phyloP scores from a whole-genome alignment of 23 tunicate species.

The Ciona savignyi region DNA sequence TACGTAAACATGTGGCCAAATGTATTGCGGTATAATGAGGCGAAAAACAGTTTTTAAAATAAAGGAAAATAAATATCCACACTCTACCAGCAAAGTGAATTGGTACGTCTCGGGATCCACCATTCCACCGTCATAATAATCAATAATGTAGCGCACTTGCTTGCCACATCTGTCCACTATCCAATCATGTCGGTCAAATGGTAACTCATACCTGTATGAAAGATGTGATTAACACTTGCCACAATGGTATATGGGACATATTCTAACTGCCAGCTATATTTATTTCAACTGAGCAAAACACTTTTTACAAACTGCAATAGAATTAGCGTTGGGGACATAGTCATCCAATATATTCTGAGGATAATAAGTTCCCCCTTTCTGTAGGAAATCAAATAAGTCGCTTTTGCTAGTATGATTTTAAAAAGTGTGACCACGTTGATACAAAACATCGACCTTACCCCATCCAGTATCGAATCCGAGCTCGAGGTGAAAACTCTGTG shows the following conservation, averaged over 20 bases:
- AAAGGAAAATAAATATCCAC: too few species aligned
- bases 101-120: conserved; percentile 63
- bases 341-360: too few species aligned
- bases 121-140: conserved; percentile 97
- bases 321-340: too few species aligned
- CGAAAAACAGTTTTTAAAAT: too few species aligned
- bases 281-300: not conserved
- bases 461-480: conserved; percentile 76
- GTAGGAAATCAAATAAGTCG: too few species aligned
- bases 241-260: not conserved
- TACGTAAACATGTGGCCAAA: too few species aligned
- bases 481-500: conserved; percentile 89
- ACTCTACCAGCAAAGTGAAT: conserved; percentile 64
- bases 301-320: too few species aligned
- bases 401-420: too few species aligned
- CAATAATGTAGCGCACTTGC: conserved; percentile 87
- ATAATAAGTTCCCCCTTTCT: too few species aligned
- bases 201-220: conserved; percentile 62
- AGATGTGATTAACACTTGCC: not conserved
- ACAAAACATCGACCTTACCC: conserved; percentile 80
- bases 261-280: not conserved
- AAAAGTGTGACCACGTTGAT: too few species aligned
- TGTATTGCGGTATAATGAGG: too few species aligned
- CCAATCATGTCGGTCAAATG: conserved; percentile 99
- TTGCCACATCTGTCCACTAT: conserved; percentile 92